phyloP scores from a whole-genome alignment of 2,888 invertebrate genomes.

The Horisme vitalbata region DNA sequence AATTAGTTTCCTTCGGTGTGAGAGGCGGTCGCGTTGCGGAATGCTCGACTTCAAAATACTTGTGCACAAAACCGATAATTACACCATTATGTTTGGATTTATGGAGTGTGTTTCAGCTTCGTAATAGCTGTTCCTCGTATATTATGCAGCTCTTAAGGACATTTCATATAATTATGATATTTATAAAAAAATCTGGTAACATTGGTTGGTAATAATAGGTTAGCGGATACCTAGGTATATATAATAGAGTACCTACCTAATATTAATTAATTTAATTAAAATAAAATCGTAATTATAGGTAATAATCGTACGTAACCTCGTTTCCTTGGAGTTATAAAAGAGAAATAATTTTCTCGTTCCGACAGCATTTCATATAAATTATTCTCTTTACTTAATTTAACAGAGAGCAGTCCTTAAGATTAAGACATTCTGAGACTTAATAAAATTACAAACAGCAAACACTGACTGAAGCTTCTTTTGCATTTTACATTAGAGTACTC shows the following conservation, averaged over 20 bases:
- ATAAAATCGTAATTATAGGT: too few species aligned
- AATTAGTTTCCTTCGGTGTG: constrained; percentile 63
- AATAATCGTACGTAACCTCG: too few species aligned
- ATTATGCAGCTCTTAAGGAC: constrained; percentile 3
- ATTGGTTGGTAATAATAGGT: too few species aligned
- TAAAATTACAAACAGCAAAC: not conserved
- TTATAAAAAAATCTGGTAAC: too few species aligned
- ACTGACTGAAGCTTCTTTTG: not conserved
- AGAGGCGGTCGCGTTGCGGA: constrained; percentile 33
- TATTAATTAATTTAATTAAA: too few species aligned
- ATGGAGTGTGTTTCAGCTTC: constrained; percentile 27
- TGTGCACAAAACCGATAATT: constrained; percentile 33
- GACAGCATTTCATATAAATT: constrained; percentile 1
- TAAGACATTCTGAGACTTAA: constrained; percentile 8
- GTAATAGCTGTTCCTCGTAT: constrained; percentile 19
- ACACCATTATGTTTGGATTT: constrained; percentile 33
- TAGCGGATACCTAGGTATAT: too few species aligned
- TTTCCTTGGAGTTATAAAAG: not conserved
- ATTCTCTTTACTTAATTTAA: constrained; percentile 8
- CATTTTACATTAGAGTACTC: too few species aligned
- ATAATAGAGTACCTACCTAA: too few species aligned
- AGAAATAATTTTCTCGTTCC: not conserved
- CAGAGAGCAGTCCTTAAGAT: constrained; percentile 5
- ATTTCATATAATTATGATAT: not conserved
- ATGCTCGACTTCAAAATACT: constrained; percentile 28